Evolutionary conservation across 2,797 vertebrate genomes (phyloP).

Genomic region (Antennarius maculatus): DNA sequence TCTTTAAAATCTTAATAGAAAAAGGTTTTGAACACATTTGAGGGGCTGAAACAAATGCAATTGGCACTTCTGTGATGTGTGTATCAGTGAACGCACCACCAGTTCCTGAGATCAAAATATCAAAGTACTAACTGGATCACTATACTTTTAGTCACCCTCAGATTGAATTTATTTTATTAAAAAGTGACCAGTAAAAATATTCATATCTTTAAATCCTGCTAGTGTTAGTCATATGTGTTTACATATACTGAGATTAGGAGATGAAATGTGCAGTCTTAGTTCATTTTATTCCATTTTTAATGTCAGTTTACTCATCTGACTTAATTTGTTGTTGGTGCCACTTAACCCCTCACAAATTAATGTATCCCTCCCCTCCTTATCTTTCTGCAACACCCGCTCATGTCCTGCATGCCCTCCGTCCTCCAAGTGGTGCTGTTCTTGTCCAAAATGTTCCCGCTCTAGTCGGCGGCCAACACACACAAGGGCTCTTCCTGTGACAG

Average conservation of each 20-base stretch:
- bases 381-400: constrained; percentile 58
- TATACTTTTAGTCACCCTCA: neutral
- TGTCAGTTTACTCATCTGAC: constrained; percentile 44
- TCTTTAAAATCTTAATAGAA: constrained; percentile 59
- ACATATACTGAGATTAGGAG: constrained; percentile 5
- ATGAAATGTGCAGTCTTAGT: constrained; percentile 26
- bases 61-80: constrained; percentile 13
- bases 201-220: too few relatives aligned
- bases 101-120: neutral
- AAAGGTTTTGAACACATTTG: constrained; percentile 43
- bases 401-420: constrained; percentile 42
- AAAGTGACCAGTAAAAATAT: neutral
- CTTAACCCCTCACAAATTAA: constrained; percentile 49
- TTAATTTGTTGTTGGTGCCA: constrained; percentile 49
- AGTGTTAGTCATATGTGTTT: neutral
- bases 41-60: constrained; percentile 1
- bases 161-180: neutral
- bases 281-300: constrained; percentile 50
- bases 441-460: constrained; percentile 44
- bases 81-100: constrained; percentile 26
- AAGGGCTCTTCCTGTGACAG: constrained; percentile 5
- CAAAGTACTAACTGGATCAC: constrained; percentile 1
- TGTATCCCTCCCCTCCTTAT: constrained; percentile 50
- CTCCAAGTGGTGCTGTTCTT: constrained; percentile 25
- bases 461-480: constrained; percentile 15